phyloP scores from a whole-genome alignment of 2,113 vertebrate species.

The Desmodus rotundus region DNA sequence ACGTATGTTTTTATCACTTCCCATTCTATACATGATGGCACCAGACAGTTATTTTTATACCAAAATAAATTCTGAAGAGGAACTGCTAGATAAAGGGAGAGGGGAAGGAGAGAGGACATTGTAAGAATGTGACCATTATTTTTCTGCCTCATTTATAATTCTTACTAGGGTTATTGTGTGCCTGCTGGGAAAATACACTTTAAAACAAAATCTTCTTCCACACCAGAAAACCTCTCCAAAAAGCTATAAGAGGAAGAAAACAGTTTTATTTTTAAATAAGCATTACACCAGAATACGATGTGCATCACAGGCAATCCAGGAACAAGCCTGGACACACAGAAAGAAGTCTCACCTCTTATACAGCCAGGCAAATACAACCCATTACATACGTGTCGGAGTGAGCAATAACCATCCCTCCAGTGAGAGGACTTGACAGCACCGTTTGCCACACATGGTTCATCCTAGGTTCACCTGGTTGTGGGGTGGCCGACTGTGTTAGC shows the following conservation, averaged over 20 bases:
- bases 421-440: background rate
- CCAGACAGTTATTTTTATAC: background rate
- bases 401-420: background rate
- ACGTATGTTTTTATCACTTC: background rate
- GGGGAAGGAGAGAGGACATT: background rate
- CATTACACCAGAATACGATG: background rate
- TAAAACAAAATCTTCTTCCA: background rate
- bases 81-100: background rate
- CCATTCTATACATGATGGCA: background rate
- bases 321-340: background rate
- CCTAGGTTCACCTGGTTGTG: background rate
- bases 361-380: background rate
- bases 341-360: background rate
- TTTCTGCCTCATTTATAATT: slow-evolving; percentile 5
- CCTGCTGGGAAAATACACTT: background rate
- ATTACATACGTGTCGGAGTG: background rate
- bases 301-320: background rate
- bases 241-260: background rate
- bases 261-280: slow-evolving; percentile 3
- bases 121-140: background rate
- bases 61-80: slow-evolving; percentile 1
- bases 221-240: background rate
- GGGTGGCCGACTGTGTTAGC: background rate
- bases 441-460: background rate
- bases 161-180: background rate